A percentile compares a stretch with the other conserved stretches of the same genome.
phyloP scores from a whole-genome alignment of 1,140 invertebrate species.

The Brachionus asplanchnoidis region DNA sequence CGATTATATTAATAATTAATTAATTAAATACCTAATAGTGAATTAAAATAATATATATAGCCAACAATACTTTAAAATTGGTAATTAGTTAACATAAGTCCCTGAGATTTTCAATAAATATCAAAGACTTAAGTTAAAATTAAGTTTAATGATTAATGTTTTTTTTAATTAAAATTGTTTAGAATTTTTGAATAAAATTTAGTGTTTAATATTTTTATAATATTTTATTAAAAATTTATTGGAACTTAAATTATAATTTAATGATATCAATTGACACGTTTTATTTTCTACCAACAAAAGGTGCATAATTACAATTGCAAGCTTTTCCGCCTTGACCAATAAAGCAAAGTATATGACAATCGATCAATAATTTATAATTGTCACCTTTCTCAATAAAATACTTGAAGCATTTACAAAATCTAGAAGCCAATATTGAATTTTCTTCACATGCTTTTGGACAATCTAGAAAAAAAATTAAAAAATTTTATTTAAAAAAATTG shows the following conservation, averaged over 20 bases:
- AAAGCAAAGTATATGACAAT: slow-evolving; percentile 32
- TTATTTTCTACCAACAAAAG: slow-evolving; percentile 30
- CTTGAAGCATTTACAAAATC: background rate
- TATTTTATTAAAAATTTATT: background rate
- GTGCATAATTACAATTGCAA: slow-evolving; percentile 40
- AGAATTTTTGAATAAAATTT: too few relatives aligned
- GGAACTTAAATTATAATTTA: background rate
- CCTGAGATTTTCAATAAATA: too few relatives aligned
- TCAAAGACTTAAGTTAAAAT: too few relatives aligned
- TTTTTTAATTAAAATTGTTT: too few relatives aligned
- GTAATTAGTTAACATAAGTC: too few relatives aligned
- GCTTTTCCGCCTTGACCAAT: slow-evolving; percentile 37
- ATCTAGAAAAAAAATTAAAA: background rate
- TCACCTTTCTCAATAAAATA: too few relatives aligned
- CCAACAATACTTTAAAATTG: too few relatives aligned
- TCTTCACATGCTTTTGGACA: background rate
- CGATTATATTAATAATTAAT: too few relatives aligned
- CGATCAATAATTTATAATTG: background rate
- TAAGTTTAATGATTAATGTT: too few relatives aligned
- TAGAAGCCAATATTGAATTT: background rate
- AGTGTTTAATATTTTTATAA: too few relatives aligned
- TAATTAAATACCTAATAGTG: too few relatives aligned
- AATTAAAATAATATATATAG: too few relatives aligned
- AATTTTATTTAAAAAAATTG: background rate
- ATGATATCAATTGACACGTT: background rate